Percentiles rank a stretch among this genome's conserved stretches.
These are phyloP conservation scores for Chrysoperla carnea DNA, from an alignment of 1,140 invertebrate genomes.

Conservation along the genomic window DNA sequence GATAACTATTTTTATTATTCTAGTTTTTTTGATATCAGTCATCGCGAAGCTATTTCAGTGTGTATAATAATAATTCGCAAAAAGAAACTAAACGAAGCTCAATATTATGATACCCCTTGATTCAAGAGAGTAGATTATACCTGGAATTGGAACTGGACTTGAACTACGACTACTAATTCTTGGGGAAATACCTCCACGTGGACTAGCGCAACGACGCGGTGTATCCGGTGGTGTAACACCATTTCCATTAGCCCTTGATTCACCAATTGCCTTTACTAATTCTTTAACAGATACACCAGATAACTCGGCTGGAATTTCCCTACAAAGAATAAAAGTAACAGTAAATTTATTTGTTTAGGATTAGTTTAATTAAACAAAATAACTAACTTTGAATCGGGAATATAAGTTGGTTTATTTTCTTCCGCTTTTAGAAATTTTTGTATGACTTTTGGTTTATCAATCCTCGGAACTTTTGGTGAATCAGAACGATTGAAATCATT, in stretches of 20 bases:
- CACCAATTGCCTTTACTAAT: slow-evolving; percentile 53
- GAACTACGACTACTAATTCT: slow-evolving; percentile 34
- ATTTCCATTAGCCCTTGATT: slow-evolving; percentile 60
- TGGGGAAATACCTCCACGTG: slow-evolving; percentile 26
- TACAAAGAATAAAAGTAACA: not conserved
- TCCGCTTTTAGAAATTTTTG: slow-evolving; percentile 56
- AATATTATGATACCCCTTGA: too few relatives aligned
- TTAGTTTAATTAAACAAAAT: not conserved
- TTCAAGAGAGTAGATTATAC: not conserved
- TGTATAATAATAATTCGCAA: too few relatives aligned
- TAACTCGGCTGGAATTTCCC: slow-evolving; percentile 31
- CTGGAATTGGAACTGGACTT: slow-evolving; percentile 37
- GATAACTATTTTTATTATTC: too few relatives aligned
- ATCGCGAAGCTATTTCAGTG: too few relatives aligned
- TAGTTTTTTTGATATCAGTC: too few relatives aligned
- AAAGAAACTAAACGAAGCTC: too few relatives aligned
- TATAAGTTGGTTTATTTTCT: slow-evolving; percentile 21
- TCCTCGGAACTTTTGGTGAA: slow-evolving; percentile 11
- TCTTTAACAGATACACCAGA: slow-evolving; percentile 63
- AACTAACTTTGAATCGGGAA: slow-evolving; percentile 1
- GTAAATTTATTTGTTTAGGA: not conserved
- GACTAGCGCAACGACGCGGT: slow-evolving; percentile 38
- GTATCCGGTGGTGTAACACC: slow-evolving; percentile 53
- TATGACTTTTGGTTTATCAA: slow-evolving; percentile 30
- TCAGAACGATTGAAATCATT: slow-evolving; percentile 7